phyloP scores from a whole-genome alignment of 2,113 vertebrate genomes.

The Ochotona princeps region DNA sequence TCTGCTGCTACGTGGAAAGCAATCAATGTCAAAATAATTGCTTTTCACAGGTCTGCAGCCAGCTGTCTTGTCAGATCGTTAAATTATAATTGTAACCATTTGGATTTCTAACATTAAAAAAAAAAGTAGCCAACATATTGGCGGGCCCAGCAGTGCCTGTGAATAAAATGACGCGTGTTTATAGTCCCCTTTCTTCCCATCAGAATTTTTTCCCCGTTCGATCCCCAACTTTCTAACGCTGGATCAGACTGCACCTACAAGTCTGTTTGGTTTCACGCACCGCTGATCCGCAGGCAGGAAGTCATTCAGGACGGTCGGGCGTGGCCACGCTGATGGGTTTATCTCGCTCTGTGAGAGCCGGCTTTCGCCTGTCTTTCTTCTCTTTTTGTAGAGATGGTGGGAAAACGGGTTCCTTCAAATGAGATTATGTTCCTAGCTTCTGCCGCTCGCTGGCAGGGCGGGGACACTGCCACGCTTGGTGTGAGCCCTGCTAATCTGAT shows the following conservation, averaged over 20 bases:
- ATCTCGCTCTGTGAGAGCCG: not conserved
- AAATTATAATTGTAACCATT: slow-evolving; percentile 82
- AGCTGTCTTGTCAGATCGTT: slow-evolving; percentile 83
- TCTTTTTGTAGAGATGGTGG: slow-evolving; percentile 37
- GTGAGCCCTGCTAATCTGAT: not conserved
- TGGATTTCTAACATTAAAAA: slow-evolving; percentile 69
- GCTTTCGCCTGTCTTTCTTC: not conserved
- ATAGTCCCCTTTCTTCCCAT: not conserved
- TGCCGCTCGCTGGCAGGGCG: not conserved
- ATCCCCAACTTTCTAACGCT: not conserved
- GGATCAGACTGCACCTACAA: not conserved
- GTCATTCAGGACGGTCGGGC: fast-evolving
- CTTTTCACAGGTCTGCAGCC: slow-evolving; percentile 81
- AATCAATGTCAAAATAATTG: slow-evolving; percentile 87
- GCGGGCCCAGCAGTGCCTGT: not conserved
- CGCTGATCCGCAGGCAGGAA: not conserved
- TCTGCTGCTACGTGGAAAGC: slow-evolving; percentile 74
- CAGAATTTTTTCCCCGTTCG: not conserved
- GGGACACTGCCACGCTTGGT: fast-evolving
- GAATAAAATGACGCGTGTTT: not conserved
- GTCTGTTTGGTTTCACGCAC: not conserved
- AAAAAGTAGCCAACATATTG: slow-evolving; percentile 58
- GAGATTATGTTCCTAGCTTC: not conserved
- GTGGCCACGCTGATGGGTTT: not conserved
- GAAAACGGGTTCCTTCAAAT: not conserved